Evolutionary conservation across 2,797 vertebrate species (phyloP), one percentile per base, ranked within the genome.

Genomic region (Myiothlypis chrysogaster): DNA sequence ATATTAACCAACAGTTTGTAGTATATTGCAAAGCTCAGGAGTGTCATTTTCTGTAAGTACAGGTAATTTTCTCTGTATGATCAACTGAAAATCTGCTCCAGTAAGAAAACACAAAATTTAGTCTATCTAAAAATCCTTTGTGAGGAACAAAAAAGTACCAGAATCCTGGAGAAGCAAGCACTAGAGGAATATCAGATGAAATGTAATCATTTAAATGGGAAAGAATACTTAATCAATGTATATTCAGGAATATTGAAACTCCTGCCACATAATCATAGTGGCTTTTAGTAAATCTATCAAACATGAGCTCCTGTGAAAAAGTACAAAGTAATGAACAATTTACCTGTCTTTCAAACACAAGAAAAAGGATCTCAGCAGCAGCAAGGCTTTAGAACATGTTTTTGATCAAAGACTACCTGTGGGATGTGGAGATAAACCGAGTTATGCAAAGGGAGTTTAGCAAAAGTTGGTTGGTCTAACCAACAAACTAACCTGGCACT

Each of bases 11-110:
- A 55, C 25, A 63, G 14, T 63, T 89, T 77, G 32, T 37, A 70
- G 34, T 68, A n/a, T 56, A 50, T 64, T 77, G 39, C 73, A 70
- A 86, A 65, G 46, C 90, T 75, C 28, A 41, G 25, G 30, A 86
- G 53, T 6, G 0, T 57, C 7, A 35, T 83, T 90, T 80, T 35
- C 59, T 84, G 9, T 82, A 88, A 90, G 9, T 88, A 61, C 44
- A 44, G 30, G 61, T 63, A 81, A 72, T 91, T 94, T 95, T 85
- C 53, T 91, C 57, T 82, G 20, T 90, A 72, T 84, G 47, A 79
- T 55, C 69, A 87, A 59, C 50, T 69, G 43, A 90, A 93, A 72
- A 75, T 72, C 46, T 76, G 6, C 23, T 93, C 13, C 50, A 72
- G 65, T 19, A 86, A 95, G 52, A 86, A 83, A 83, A 81, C 9